Evolutionary conservation across 2,888 invertebrate genomes (phyloP).

Genomic region (Dryocosmus kuriphilus): DNA sequence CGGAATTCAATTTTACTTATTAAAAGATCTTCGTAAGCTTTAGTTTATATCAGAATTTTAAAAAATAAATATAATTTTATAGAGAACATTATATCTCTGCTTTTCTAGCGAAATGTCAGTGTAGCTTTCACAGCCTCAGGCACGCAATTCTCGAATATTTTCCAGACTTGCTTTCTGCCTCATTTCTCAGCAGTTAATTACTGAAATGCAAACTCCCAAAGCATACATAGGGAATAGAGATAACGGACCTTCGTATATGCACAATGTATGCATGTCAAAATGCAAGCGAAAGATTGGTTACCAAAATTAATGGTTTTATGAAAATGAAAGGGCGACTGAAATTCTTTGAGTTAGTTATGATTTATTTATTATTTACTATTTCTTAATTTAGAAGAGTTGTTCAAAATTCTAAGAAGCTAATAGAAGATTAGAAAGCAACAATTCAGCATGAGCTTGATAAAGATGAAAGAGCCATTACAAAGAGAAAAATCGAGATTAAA

Average conservation of each 20-base stretch:
- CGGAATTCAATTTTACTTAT: too few relatives aligned
- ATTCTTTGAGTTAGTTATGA: not conserved
- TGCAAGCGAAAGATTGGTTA: not conserved
- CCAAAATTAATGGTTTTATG: not conserved
- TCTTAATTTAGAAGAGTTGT: too few relatives aligned
- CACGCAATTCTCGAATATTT: conserved; percentile 9
- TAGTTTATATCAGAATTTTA: too few relatives aligned
- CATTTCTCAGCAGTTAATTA: conserved; percentile 27
- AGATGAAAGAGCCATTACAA: not conserved
- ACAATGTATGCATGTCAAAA: not conserved
- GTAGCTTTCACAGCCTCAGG: not conserved
- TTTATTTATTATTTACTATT: too few relatives aligned
- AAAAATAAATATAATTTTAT: too few relatives aligned
- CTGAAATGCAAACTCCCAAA: conserved; percentile 2
- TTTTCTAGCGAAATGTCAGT: not conserved
- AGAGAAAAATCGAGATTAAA: not conserved
- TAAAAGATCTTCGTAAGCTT: too few relatives aligned
- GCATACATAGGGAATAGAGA: not conserved
- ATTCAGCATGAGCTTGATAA: too few relatives aligned
- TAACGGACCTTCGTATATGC: too few relatives aligned
- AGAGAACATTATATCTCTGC: not conserved
- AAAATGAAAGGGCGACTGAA: not conserved
- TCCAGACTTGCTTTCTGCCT: conserved; percentile 13
- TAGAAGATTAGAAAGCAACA: too few relatives aligned
- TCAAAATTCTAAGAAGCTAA: too few relatives aligned